phyloP scores from a whole-genome alignment of 2,797 vertebrate species.

The Avahi laniger region DNA sequence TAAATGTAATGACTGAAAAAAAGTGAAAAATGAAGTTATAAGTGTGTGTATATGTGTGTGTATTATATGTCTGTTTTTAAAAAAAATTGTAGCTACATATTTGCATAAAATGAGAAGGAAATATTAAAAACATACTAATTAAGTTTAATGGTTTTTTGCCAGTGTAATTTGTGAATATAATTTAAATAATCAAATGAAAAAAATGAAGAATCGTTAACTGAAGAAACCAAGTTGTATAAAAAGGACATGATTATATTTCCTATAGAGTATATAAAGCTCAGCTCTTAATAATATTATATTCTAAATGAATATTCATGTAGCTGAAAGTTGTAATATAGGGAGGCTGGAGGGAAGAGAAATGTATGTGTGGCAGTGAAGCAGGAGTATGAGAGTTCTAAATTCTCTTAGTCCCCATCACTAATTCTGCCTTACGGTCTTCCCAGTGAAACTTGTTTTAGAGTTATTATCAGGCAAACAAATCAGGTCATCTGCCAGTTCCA shows the following conservation, averaged over 20 bases:
- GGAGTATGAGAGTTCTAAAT: not conserved
- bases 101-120: not conserved
- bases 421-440: not conserved
- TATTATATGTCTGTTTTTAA: not conserved
- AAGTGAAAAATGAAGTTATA: constrained; percentile 1
- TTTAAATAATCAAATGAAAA: constrained; percentile 37
- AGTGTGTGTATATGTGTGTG: not conserved
- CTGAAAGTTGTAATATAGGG: not conserved
- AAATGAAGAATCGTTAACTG: not conserved
- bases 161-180: not conserved
- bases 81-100: not conserved
- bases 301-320: not conserved
- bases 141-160: not conserved
- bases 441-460: not conserved
- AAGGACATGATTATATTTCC: not conserved
- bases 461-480: not conserved
- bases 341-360: not conserved
- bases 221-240: constrained; percentile 8
- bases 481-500: not conserved
- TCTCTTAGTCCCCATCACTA: not conserved
- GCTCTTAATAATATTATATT: not conserved
- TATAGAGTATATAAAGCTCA: not conserved
- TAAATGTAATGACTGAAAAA: constrained; percentile 7
- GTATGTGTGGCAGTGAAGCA: not conserved
- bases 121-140: not conserved